A percentile compares a stretch with the other conserved stretches of the same genome.
phyloP scores from a whole-genome alignment of 2,797 vertebrate genomes.

The Pogoniulus pusillus region DNA sequence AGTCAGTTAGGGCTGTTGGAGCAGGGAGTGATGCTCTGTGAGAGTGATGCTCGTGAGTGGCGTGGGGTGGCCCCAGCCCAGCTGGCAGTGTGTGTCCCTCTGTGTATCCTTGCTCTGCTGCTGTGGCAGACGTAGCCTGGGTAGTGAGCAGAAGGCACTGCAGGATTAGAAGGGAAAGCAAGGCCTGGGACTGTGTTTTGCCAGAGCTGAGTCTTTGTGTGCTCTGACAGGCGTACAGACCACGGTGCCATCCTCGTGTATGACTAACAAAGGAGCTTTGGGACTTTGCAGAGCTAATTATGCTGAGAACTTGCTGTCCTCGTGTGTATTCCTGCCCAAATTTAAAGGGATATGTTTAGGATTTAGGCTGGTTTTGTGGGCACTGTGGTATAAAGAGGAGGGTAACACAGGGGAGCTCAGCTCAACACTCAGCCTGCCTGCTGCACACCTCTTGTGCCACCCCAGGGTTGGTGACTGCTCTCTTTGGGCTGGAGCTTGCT shows the following conservation, averaged over 20 bases:
- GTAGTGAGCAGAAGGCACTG: accelerated
- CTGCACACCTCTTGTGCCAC: background rate
- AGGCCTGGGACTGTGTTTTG: background rate
- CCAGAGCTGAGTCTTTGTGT: background rate
- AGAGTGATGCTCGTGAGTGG: background rate
- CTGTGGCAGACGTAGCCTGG: background rate
- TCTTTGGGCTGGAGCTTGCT: background rate
- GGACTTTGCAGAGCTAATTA: background rate
- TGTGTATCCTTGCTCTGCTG: background rate
- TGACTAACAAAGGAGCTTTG: background rate
- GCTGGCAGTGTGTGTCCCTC: background rate
- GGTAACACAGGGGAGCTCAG: background rate
- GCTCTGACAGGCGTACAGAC: background rate
- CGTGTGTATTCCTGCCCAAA: background rate
- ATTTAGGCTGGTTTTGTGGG: background rate
- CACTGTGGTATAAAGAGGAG: background rate
- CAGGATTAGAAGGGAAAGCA: background rate
- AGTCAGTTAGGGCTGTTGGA: background rate
- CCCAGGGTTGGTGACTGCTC: accelerated
- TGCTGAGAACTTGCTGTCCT: background rate
- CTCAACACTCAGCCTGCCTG: background rate
- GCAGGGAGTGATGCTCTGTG: background rate
- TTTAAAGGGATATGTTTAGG: background rate
- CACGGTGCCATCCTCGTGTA: background rate
- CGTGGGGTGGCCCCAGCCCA: too few species aligned